Percentiles rank a stretch among this genome's conserved stretches.
phyloP scores from a whole-genome alignment of 2,888 invertebrate species.

The Trypoxylon attenuatum region DNA sequence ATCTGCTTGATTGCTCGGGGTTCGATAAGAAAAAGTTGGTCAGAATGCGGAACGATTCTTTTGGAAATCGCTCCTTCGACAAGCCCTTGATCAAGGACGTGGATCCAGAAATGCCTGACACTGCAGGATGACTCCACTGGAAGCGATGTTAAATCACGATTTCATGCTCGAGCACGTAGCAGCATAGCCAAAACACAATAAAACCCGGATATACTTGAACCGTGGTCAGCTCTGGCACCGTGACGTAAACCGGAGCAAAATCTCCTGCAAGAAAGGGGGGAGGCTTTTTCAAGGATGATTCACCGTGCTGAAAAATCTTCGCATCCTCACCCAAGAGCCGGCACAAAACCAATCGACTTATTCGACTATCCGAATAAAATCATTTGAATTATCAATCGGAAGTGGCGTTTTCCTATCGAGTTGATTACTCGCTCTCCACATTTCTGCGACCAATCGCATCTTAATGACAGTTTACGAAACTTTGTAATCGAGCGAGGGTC shows the following conservation, averaged over 20 bases:
- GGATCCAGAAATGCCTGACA: conserved; percentile 20
- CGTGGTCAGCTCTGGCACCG: conserved; percentile 26
- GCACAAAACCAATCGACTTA: conserved; percentile 12
- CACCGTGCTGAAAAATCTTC: conserved; percentile 19
- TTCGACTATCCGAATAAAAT: conserved; percentile 9
- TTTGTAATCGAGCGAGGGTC: too few relatives aligned
- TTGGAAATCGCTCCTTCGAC: background rate
- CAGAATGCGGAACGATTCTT: conserved; percentile 7
- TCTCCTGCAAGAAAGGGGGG: conserved; percentile 7
- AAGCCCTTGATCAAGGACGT: conserved; percentile 9
- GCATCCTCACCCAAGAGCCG: background rate
- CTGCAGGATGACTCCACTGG: conserved; percentile 19
- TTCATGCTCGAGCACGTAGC: conserved; percentile 14
- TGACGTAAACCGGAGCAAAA: conserved; percentile 25
- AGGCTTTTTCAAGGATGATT: conserved; percentile 1
- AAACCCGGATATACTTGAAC: conserved; percentile 19
- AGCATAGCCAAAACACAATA: conserved; percentile 27
- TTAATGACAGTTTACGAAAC: too few relatives aligned
- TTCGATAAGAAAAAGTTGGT: background rate
- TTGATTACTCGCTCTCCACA: background rate
- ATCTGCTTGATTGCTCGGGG: background rate
- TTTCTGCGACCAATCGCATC: background rate
- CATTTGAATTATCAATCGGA: conserved; percentile 17
- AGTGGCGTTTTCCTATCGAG: conserved; percentile 5
- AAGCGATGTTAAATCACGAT: conserved; percentile 22